Evolutionary conservation across 2,797 vertebrate genomes (phyloP).

Genomic region (Diglossa cyanea): DNA sequence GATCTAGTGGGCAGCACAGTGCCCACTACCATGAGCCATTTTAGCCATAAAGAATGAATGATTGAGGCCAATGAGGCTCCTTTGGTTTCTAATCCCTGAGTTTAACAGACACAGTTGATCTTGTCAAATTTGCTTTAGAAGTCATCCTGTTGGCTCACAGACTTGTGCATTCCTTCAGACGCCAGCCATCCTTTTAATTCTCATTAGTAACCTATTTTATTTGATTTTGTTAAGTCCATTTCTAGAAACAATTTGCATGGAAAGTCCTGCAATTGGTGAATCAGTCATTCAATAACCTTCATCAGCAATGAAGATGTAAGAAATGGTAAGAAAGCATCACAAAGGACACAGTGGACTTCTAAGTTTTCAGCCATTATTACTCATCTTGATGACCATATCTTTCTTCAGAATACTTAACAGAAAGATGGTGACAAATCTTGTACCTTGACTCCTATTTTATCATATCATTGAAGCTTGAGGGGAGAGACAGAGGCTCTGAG

Average conservation of each 20-base stretch:
- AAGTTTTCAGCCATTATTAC: background rate
- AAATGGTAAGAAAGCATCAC: background rate
- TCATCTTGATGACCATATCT: background rate
- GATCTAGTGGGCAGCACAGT: background rate
- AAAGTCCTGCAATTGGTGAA: background rate
- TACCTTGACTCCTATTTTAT: background rate
- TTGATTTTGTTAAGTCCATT: background rate
- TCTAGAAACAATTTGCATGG: background rate
- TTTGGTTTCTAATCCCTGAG: background rate
- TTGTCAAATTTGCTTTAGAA: background rate
- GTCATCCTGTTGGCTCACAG: background rate
- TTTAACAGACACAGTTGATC: background rate
- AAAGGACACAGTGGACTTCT: accelerated
- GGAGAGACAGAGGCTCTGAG: background rate
- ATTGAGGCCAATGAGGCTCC: background rate
- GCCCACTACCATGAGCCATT: background rate
- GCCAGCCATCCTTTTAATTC: background rate
- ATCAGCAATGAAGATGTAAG: background rate
- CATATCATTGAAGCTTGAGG: background rate
- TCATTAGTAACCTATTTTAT: background rate
- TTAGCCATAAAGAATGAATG: background rate
- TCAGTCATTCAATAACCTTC: background rate
- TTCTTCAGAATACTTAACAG: background rate
- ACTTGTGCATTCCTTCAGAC: background rate
- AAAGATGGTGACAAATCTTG: background rate